Conservation (phyloP, 2,113 vertebrate genomes). For the Grus americana region DNA sequence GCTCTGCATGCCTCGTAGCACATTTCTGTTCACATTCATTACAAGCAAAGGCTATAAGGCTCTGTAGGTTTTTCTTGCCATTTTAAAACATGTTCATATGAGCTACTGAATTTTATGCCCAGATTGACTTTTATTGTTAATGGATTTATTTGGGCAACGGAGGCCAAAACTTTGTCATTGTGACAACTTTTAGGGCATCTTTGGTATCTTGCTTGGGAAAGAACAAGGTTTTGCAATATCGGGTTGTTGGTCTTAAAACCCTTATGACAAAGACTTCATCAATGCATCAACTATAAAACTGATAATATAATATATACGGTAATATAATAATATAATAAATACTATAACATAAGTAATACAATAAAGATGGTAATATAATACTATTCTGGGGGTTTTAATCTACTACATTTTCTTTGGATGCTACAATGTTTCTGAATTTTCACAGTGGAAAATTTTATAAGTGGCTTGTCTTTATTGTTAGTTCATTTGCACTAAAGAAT, state of each 20-base stretch:
- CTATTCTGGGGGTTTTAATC: neutral
- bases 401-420: conserved; percentile 24
- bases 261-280: neutral
- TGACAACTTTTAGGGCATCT: neutral
- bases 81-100: neutral
- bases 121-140: neutral
- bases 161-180: neutral
- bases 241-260: neutral
- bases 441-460: conserved; percentile 55
- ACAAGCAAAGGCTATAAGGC: neutral
- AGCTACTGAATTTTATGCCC: neutral
- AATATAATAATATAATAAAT: neutral
- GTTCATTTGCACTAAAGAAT: conserved; percentile 67
- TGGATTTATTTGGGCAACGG: neutral
- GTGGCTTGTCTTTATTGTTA: conserved; percentile 52
- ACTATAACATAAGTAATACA: neutral
- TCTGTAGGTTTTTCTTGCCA: neutral
- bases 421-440: conserved; percentile 21
- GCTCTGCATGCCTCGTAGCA: neutral
- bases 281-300: neutral
- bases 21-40: neutral
- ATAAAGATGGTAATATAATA: conserved; percentile 8
- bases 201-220: neutral
- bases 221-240: neutral
- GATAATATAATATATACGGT: neutral